Percentiles rank a stretch among this genome's conserved stretches.
These are phyloP conservation scores for Thalassarche chlororhynchos DNA, from an alignment of 2,113 vertebrate species.

Conservation along the genomic window DNA sequence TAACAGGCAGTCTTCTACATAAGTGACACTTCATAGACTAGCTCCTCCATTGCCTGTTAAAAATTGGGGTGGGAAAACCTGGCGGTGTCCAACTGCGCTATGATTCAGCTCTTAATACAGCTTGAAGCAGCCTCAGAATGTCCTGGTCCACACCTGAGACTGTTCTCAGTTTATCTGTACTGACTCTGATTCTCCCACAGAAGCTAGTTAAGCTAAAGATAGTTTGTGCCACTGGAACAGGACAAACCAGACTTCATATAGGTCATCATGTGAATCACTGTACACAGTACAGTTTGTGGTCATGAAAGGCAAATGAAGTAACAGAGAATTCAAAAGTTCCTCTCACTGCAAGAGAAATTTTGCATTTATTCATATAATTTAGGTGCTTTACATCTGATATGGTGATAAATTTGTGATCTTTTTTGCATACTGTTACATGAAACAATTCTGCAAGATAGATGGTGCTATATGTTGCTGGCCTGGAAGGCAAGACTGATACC, in stretches of 20 bases:
- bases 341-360: neutral
- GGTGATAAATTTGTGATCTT: neutral
- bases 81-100: neutral
- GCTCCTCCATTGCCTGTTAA: neutral
- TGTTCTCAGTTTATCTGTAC: neutral
- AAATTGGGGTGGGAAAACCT: neutral
- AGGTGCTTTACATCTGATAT: neutral
- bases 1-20: neutral
- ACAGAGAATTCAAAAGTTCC: neutral
- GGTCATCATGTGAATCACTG: neutral
- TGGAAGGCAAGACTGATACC: neutral
- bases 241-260: neutral
- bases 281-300: neutral
- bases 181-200: neutral
- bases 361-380: neutral
- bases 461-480: neutral
- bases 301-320: neutral
- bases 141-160: neutral
- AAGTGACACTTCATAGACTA: neutral
- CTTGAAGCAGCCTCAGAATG: neutral
- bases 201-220: neutral
- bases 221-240: neutral
- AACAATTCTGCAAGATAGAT: neutral
- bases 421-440: neutral
- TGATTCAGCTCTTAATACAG: neutral